Evolutionary conservation across 2,888 invertebrate species (phyloP).

Genomic region (Catocala fraxini): DNA sequence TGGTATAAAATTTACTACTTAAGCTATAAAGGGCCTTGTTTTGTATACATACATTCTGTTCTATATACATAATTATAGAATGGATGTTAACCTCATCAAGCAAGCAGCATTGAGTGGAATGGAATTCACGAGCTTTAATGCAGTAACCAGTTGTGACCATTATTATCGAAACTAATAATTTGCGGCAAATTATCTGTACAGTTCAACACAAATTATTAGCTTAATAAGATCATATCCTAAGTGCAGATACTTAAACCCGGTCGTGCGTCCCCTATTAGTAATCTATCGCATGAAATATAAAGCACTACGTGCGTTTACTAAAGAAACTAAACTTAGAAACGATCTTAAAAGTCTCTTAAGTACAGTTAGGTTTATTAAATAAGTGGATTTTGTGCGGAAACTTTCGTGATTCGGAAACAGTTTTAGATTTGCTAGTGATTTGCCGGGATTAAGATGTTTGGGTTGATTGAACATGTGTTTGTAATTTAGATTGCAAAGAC

Average conservation of each 20-base stretch:
- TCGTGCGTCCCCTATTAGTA: conserved; percentile 49
- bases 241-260: conserved; percentile 27
- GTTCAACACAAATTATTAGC: background rate
- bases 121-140: too few relatives aligned
- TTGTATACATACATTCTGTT: too few relatives aligned
- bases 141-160: too few relatives aligned
- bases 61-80: too few relatives aligned
- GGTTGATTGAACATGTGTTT: too few relatives aligned
- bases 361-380: conserved; percentile 7
- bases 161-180: too few relatives aligned
- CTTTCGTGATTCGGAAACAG: conserved; percentile 1
- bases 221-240: background rate
- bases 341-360: conserved; percentile 27
- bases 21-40: too few relatives aligned
- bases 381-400: background rate
- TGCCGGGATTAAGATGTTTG: background rate
- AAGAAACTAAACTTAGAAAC: conserved; percentile 44
- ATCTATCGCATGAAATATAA: conserved; percentile 45
- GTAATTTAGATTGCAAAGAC: too few relatives aligned
- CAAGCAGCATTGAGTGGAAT: too few relatives aligned
- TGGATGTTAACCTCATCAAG: too few relatives aligned
- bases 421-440: conserved; percentile 3
- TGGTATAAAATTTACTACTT: too few relatives aligned
- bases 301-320: conserved; percentile 47
- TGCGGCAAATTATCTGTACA: too few relatives aligned